Base-by-base conservation (phyloP, 2,797 vertebrate genomes). In the Paramormyrops hopkinsi region DNA sequence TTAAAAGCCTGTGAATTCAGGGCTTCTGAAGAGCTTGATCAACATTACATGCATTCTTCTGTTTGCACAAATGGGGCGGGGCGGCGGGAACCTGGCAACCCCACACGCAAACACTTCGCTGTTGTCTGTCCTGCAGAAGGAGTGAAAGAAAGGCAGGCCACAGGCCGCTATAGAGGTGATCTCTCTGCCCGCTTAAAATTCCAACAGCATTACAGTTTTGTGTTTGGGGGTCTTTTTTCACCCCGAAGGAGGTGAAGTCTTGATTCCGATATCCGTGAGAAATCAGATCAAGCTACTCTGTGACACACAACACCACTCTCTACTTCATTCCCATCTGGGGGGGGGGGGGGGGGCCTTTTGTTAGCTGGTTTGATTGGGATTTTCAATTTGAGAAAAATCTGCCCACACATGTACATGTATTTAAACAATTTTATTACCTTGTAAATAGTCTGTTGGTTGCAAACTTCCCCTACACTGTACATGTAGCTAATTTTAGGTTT, bases 231-330 rank as follows among this genome's bases (percentile, higher is more conserved):
- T 41, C 3, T n/a, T 56, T 9, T 46, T 59, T 17, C 19, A 8
- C 54, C 17, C 17, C 1, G 62, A 41, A 53, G 33, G 12, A 59
- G 25, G 19, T 41, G 14, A 86, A 54, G 84, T 53, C 48, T 19
- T 33, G 84, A 37, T 54, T 29, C 84, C 5, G 11, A 88, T 53
- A 89, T 88, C 90, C 88, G 89, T 84, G 48, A 48, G 48, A 51
- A 92, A 83, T 90, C 88, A 90, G 59, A 87, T 89, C 88, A 50
- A 59, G 56, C 87, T 50, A 88, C 65, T 88, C 69, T 84, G 22
- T 25, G 25, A 12, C 25, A 41, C 48, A 37, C 88, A 86, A 69
- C 82, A 87, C 44, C 50, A 14, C 82, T 88, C 82, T 87, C 88
- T 90, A 11, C 62, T 69, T 14, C 90, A 89, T 88, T 89, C 85